Evolutionary conservation across 35 echinoderm and acorn worm genomes (phyloP).

Genomic region (Hemicentrotus pulcherrimus): DNA sequence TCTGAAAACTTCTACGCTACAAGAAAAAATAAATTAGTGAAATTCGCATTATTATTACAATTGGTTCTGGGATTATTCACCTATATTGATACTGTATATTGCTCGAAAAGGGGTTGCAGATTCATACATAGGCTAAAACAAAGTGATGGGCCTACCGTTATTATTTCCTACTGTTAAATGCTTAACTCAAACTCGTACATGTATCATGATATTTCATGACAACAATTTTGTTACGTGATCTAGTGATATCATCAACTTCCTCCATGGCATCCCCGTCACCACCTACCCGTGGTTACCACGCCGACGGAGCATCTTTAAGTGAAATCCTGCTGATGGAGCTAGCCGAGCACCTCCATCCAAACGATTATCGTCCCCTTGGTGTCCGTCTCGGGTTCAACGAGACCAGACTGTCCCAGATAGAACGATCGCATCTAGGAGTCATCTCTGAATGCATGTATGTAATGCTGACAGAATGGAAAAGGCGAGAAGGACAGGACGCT

Average conservation of each 20-base stretch:
- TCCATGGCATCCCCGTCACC: background rate
- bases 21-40: too few relatives aligned
- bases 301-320: background rate
- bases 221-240: background rate
- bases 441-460: background rate
- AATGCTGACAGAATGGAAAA: slow-evolving; percentile 20
- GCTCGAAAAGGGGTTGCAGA: too few relatives aligned
- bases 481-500: background rate
- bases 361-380: slow-evolving; percentile 19
- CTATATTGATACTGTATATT: too few relatives aligned
- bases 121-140: too few relatives aligned
- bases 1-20: too few relatives aligned
- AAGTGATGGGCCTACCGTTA: too few relatives aligned
- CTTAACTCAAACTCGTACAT: background rate
- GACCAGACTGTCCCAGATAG: background rate
- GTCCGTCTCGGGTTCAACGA: background rate
- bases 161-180: too few relatives aligned
- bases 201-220: background rate
- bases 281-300: slow-evolving; percentile 19
- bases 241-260: background rate
- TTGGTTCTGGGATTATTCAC: too few relatives aligned
- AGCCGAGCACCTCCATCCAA: background rate
- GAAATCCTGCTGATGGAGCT: background rate
- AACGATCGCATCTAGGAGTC: background rate
- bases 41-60: too few relatives aligned